Evolutionary conservation across 2,888 invertebrate genomes (phyloP).

Genomic region (Nebria brevicollis): DNA sequence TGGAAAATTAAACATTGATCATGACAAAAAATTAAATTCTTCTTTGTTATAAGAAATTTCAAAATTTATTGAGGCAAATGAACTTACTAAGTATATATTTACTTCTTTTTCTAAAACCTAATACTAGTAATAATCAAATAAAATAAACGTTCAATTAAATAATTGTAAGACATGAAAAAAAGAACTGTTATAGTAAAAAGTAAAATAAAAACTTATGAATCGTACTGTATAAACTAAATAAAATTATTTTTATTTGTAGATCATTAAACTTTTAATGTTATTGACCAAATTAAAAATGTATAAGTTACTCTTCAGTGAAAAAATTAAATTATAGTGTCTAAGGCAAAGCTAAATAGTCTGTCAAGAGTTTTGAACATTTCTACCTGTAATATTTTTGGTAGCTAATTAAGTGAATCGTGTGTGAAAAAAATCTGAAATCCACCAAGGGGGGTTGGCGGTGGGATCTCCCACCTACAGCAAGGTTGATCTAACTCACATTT

Average conservation of each 20-base stretch:
- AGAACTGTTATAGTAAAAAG: background rate
- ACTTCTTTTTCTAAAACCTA: background rate
- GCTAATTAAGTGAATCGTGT: background rate
- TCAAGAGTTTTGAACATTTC: background rate
- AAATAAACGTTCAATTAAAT: background rate
- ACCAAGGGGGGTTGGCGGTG: background rate
- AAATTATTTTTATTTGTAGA: background rate
- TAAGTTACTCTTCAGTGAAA: background rate
- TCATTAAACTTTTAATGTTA: background rate
- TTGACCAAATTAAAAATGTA: background rate
- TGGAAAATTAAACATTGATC: too few species aligned
- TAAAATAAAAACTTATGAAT: background rate
- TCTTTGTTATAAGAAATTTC: background rate
- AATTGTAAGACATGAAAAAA: background rate
- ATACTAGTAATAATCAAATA: background rate
- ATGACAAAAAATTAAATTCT: too few species aligned
- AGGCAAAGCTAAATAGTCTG: background rate
- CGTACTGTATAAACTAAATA: background rate
- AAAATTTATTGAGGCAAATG: background rate
- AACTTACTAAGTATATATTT: background rate
- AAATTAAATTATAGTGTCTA: background rate
- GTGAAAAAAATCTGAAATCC: background rate
- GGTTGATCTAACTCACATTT: background rate
- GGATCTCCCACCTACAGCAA: background rate
- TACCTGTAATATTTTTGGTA: background rate